Evolutionary conservation across 2,888 invertebrate species (phyloP).

Genomic region (Parnassius mnemosyne): DNA sequence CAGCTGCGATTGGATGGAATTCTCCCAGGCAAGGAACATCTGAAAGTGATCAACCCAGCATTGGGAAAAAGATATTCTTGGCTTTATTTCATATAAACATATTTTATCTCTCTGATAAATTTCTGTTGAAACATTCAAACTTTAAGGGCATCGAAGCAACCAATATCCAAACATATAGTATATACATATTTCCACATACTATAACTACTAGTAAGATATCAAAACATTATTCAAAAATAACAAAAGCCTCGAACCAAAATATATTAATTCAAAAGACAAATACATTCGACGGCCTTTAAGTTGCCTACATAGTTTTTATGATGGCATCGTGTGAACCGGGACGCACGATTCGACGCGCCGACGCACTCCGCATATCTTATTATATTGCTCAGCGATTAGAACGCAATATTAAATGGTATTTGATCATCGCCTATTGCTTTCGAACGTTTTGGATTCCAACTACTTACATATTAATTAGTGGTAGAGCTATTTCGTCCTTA

Average conservation of each 20-base stretch:
- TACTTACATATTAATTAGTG: not conserved
- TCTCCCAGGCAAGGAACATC: no score
- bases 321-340: constrained; percentile 29
- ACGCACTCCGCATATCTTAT: constrained; percentile 28
- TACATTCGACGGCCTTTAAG: constrained; percentile 24
- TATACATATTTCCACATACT: no score
- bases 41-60: no score
- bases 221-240: not conserved
- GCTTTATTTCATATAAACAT: no score
- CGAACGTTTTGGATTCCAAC: constrained; percentile 22
- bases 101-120: no score
- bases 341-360: constrained; percentile 26
- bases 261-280: constrained; percentile 20
- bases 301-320: constrained; percentile 28
- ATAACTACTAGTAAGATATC: not conserved
- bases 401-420: constrained; percentile 27
- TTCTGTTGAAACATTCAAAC: no score
- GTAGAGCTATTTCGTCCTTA: no score
- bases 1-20: no score
- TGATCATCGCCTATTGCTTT: constrained; percentile 25
- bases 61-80: no score
- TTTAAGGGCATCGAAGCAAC: no score
- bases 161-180: no score
- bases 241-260: constrained; percentile 13
- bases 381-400: constrained; percentile 26